Evolutionary conservation across 2,888 invertebrate species (phyloP), one percentile per base, ranked within the genome.

Genomic region (Argynnis bischoffii): DNA sequence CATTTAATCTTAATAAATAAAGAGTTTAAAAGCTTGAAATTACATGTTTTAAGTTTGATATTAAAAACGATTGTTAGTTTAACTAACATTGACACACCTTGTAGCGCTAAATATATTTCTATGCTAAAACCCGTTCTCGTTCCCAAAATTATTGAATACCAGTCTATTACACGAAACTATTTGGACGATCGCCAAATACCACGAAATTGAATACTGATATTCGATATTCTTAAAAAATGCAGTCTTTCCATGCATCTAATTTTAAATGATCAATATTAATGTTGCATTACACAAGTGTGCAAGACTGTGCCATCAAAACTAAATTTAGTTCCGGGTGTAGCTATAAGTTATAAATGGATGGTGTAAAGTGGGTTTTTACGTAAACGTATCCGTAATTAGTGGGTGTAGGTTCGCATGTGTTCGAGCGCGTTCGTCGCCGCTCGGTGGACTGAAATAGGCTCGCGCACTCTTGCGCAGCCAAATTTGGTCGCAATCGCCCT

Each of bases 401-500:
- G 53, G 41, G 55, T 53, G 60, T 3, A 50, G 51, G 65, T 65
- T 70, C 70, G 70, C 54, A 51, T 18, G 26, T 6, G 84, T 80
- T 83, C 84, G 84, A 80, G 57, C 46, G 65, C 55, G 76, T 70
- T 74, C 78, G 78, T 77, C 71, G 70, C 74, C 66, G 73, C 61
- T 87, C 88, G 88, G 82, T 74, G 66, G 76, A 82, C 86, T 85
- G 88, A 92, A 92, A 92, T 91, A 91, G 89, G 82, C 84, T 79
- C 80, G 85, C 81, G 76, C 80, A 77, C 78, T 82, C 79, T 75
- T 81, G 74, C 87, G 84, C 82, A 84, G 85, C 94, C 94, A 93
- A 94, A 94, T 94, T 94, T 94, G 94, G 94, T 89, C 84, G 84
- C 86, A 83, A 74, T 72, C 80, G 80, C 75, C 76, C 82, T 78